Conservation (phyloP, 53 echinoderm and acorn worm genomes). For the Luidia sarsii region DNA sequence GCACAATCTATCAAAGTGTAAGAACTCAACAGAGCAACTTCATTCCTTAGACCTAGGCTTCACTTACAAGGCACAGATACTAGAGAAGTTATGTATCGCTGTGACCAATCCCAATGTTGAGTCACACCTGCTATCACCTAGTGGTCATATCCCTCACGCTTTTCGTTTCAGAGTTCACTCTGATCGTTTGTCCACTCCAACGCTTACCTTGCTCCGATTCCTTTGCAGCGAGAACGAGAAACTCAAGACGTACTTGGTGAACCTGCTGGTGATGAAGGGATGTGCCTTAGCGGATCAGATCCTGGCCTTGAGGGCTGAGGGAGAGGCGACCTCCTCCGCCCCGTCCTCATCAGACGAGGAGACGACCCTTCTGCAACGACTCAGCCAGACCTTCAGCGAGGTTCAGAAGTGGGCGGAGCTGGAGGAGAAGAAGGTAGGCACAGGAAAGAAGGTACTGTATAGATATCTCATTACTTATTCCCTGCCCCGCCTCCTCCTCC, state of each 20-base stretch:
- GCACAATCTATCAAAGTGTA: slow-evolving; percentile 83
- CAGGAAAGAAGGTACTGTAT: slow-evolving; percentile 7
- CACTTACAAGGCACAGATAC: too few species aligned
- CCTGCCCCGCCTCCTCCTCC: too few species aligned
- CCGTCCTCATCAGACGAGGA: slow-evolving; percentile 71
- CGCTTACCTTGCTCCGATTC: not conserved
- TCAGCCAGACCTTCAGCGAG: slow-evolving; percentile 74
- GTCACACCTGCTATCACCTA: too few species aligned
- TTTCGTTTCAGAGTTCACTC: not conserved
- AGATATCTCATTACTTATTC: too few species aligned
- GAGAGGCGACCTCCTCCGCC: slow-evolving; percentile 42
- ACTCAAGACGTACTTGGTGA: slow-evolving; percentile 77
- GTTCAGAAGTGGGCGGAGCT: slow-evolving; percentile 90
- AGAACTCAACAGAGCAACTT: too few species aligned
- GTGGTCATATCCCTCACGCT: too few species aligned
- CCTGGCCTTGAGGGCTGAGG: slow-evolving; percentile 52
- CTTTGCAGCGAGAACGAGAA: slow-evolving; percentile 89
- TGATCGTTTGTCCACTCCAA: not conserved
- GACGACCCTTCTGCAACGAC: slow-evolving; percentile 49
- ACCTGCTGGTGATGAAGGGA: slow-evolving; percentile 78
- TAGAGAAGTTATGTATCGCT: too few species aligned
- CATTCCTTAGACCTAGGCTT: too few species aligned
- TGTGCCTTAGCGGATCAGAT: slow-evolving; percentile 83
- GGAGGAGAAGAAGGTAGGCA: slow-evolving; percentile 89
- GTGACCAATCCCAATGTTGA: too few species aligned